These are phyloP conservation scores for Ceratina australensis DNA, from an alignment of 1,140 invertebrate genomes.

Conservation along the genomic window DNA sequence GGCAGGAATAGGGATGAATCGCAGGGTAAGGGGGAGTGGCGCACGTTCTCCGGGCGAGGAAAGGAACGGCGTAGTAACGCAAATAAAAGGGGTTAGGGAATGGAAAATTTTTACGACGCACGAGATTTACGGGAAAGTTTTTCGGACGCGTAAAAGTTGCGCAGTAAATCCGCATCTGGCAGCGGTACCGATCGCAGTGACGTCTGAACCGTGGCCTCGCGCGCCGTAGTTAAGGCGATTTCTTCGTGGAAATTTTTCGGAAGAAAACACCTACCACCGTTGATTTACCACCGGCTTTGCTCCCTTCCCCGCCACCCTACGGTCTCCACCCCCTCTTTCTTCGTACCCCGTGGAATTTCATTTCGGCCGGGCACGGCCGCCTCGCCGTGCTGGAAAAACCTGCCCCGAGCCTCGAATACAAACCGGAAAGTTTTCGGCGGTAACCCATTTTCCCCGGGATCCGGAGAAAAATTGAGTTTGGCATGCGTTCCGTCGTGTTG, in stretches of 20 bases:
- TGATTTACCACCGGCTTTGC: conserved; percentile 67
- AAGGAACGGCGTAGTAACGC: conserved; percentile 25
- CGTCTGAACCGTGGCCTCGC: conserved; percentile 41
- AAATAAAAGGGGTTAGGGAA: conserved; percentile 55
- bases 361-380: conserved; percentile 41
- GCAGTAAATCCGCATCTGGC: conserved; percentile 60
- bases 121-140: conserved; percentile 60
- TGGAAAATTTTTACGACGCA: conserved; percentile 59
- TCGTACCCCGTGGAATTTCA: conserved; percentile 58
- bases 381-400: conserved; percentile 43
- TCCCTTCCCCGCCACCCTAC: not conserved
- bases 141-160: conserved; percentile 55
- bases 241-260: conserved; percentile 59
- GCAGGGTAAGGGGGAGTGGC: too few species aligned
- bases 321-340: conserved; percentile 5
- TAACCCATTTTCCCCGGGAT: conserved; percentile 50
- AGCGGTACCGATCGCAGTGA: conserved; percentile 50
- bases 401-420: conserved; percentile 50
- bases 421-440: conserved; percentile 55
- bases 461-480: conserved; percentile 49
- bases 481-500: conserved; percentile 43
- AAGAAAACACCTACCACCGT: conserved; percentile 61
- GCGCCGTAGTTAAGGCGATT: conserved; percentile 35
- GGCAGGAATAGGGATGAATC: conserved; percentile 24
- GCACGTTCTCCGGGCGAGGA: not conserved